Evolutionary conservation across 2,113 vertebrate species (phyloP), one percentile per base, ranked within the genome.

Genomic region (Toxostoma redivivum): DNA sequence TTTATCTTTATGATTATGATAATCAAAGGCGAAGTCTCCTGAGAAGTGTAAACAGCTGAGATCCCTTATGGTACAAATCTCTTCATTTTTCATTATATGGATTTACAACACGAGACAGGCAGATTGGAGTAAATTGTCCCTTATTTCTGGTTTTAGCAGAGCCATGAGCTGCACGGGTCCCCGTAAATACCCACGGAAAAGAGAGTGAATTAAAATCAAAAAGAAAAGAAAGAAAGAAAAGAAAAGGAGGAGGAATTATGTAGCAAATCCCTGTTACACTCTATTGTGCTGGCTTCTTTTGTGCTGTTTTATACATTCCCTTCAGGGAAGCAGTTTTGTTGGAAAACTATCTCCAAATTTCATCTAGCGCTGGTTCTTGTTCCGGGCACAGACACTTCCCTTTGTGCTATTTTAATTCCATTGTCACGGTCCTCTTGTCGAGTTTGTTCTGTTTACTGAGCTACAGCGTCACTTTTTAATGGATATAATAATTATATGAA

Each of bases 1-100:
- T 96, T 95, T 96, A 91, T 94, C 96, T 94, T 96, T 92, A 92
- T 79, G 88, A 95, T 94, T 84, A 93, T 79, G 89, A 94, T 95
- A 95, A 95, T 94, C 92, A 78, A 92, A 95, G 92, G 80, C 21
- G 12, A 96, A 95, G 58, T 81, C 65, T 81, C 84, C 91, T 48
- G 86, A 95, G 96, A 94, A 91, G 89, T 42, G 86, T 82, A 90
- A 95, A 94, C 94, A 95, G 88, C 82, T 47, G 81, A 94, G 85
- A 84, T 91, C 77, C 91, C 88, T 95, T 69, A 88, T n/a, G 72
- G 83, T 79, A 84, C 4, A 17, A 91, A 89, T 82, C 65, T 95
- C 81, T 83, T 92, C 92, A 84, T 89, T 97, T 92, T 94, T 91
- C 86, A 94, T 64, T n/a, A 60, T 64, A 61, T 45, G 65, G 79